Base-by-base conservation (phyloP, 1,140 invertebrate genomes). In the Panagrolaimus sp. region DNA sequence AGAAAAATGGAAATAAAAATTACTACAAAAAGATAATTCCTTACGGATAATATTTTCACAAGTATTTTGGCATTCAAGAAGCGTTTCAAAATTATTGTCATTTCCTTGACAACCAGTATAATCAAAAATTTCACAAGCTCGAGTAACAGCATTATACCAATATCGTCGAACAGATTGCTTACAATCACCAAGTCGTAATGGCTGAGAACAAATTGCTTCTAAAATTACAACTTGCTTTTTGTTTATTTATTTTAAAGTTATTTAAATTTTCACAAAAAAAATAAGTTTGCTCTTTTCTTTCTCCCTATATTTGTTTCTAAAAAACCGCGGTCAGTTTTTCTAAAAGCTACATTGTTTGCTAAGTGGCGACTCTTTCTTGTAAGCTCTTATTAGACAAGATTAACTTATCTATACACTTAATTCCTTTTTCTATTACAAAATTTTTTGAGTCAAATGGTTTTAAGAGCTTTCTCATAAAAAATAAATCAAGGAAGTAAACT, bases 81-180 rank as follows among this genome's bases (percentile, higher is more conserved):
- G 68, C 9, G 79, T 82, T 65, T 80, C 74, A 69, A 81, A 81
- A 45, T 80, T 80, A 69, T 81, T 81, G 65, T 79, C 79, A 62
- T 71, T 78, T 42, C 76, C 79, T 47, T 82, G 78, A 62, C 79
- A 80, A 3, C 77, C 78, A 31, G 81, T 83, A 69, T 82, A 81
- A 61, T 82, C 79, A 62, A 81, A 81, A 45, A 82, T 70, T 63
- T 83, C 77, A 46, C 81, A 81, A 16, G 80, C 76, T 16, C 79
- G 68, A 44, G 81, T 81, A 31, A 81, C 74, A 9, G 81, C 79
- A 63, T 81, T 83, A 74, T 82, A 81, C 80, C 80, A 81, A 63
- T 81, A 81, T 13, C 79, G 70, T n/a, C 80, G 70, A 27, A 81
- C 79, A 45, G 74, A 78, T 65, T 82, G 80, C 44, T 81, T 82